A percentile compares a stretch with the other conserved stretches of the same genome.
Conservation (phyloP, 2,113 vertebrate genomes). For the Solenodon paradoxus region DNA sequence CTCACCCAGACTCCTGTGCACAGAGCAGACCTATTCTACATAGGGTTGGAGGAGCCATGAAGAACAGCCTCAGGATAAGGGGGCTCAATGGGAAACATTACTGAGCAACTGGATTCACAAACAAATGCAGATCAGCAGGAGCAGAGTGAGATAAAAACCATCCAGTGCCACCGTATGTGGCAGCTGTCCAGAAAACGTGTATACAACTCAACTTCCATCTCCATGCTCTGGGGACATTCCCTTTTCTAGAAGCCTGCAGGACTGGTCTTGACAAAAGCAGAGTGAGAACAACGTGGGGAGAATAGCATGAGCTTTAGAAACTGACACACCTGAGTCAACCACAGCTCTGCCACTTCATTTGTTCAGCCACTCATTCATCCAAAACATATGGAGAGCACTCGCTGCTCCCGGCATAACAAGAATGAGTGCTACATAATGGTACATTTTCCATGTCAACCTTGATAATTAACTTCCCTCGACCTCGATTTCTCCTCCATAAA, state of each 20-base stretch:
- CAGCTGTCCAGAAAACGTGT: fast-evolving
- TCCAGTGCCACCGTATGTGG: not conserved
- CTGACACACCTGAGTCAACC: not conserved
- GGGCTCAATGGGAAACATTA: not conserved
- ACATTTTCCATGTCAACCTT: not conserved
- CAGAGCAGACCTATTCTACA: not conserved
- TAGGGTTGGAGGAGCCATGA: not conserved
- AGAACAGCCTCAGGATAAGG: not conserved
- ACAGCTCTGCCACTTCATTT: not conserved
- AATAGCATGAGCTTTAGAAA: not conserved
- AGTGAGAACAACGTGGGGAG: not conserved
- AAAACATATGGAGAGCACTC: not conserved
- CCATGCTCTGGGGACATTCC: not conserved
- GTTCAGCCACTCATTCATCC: not conserved
- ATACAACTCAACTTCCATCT: not conserved
- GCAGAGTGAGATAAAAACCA: too few relatives aligned
- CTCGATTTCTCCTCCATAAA: not conserved
- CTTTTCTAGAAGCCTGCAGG: not conserved
- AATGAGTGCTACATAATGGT: not conserved
- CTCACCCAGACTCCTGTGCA: too few relatives aligned
- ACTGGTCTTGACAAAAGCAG: not conserved
- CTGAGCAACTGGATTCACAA: not conserved
- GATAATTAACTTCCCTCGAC: not conserved
- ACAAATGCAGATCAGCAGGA: not conserved
- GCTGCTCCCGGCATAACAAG: not conserved